phyloP scores from a whole-genome alignment of 2,797 vertebrate genomes.

The Hydrophis major region DNA sequence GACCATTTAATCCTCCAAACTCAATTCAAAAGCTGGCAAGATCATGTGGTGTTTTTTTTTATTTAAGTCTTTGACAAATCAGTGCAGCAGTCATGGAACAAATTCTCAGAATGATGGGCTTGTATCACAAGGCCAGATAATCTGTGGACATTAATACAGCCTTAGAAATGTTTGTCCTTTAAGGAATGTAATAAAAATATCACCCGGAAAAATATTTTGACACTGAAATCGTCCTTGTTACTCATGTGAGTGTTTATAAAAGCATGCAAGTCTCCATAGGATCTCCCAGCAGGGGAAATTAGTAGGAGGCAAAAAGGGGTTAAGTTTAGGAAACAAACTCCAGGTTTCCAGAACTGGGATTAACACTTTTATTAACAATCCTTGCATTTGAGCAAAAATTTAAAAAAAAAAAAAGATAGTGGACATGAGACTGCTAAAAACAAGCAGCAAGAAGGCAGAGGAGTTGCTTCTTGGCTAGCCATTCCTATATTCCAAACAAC shows the following conservation, averaged over 20 bases:
- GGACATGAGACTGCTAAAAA: neutral
- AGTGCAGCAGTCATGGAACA: constrained; percentile 26
- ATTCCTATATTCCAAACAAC: neutral
- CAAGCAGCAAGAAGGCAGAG: neutral
- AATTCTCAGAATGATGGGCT: constrained; percentile 23
- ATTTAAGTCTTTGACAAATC: constrained; percentile 44
- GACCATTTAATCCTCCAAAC: constrained; percentile 51
- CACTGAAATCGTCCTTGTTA: constrained; percentile 45
- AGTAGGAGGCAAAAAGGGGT: neutral
- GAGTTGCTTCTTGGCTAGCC: neutral
- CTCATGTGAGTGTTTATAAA: constrained; percentile 4
- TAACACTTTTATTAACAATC: constrained; percentile 7
- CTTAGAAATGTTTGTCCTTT: constrained; percentile 51
- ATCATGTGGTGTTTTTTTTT: constrained; percentile 11
- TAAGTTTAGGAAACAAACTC: constrained; percentile 34
- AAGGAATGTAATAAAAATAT: constrained; percentile 54
- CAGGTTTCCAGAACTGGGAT: constrained; percentile 29
- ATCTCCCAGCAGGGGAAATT: constrained; percentile 42
- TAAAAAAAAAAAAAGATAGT: neutral
- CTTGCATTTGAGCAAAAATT: neutral
- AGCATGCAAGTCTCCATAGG: neutral
- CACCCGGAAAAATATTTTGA: constrained; percentile 51
- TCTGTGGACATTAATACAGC: constrained; percentile 57
- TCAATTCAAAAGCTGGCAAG: constrained; percentile 31
- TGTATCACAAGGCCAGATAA: constrained; percentile 33